phyloP scores from a whole-genome alignment of 2,888 invertebrate genomes.

The Agrenia bidenticulata region DNA sequence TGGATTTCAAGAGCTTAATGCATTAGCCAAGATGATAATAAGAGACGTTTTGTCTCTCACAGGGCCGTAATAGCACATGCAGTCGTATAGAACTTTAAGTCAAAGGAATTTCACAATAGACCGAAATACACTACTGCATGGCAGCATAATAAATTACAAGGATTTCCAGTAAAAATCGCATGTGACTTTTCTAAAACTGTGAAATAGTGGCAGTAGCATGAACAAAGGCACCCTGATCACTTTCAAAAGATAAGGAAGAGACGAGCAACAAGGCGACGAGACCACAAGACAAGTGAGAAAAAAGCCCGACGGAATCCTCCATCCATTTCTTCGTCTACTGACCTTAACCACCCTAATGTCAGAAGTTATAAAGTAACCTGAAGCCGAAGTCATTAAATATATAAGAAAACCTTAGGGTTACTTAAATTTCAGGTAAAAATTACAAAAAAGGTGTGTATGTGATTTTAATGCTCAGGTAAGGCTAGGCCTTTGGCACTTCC shows the following conservation, averaged over 20 bases:
- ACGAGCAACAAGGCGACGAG: background rate
- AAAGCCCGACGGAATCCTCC: background rate
- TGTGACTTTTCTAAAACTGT: background rate
- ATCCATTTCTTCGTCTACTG: background rate
- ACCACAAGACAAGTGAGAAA: conserved; percentile 5
- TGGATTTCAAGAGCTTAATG: background rate
- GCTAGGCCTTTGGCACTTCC: conserved; percentile 2
- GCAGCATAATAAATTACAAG: background rate
- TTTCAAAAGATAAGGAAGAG: conserved; percentile 5
- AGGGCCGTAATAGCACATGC: too few relatives aligned
- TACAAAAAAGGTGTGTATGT: background rate
- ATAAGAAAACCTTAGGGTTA: background rate
- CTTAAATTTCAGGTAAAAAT: conserved; percentile 9
- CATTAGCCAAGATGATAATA: background rate
- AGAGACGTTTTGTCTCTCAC: background rate
- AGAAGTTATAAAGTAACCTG: background rate
- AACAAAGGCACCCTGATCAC: background rate
- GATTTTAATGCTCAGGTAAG: conserved; percentile 3
- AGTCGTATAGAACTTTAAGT: too few relatives aligned
- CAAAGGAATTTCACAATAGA: too few relatives aligned
- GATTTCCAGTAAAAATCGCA: conserved; percentile 4
- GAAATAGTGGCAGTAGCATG: background rate
- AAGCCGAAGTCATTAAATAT: conserved; percentile 3
- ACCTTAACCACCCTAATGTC: conserved; percentile 14
- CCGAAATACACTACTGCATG: too few relatives aligned